Percentiles rank a stretch among this genome's conserved stretches.
These are phyloP conservation scores for Pseudomugil gertrudae DNA, from an alignment of 2,797 vertebrate genomes.

Conservation along the genomic window DNA sequence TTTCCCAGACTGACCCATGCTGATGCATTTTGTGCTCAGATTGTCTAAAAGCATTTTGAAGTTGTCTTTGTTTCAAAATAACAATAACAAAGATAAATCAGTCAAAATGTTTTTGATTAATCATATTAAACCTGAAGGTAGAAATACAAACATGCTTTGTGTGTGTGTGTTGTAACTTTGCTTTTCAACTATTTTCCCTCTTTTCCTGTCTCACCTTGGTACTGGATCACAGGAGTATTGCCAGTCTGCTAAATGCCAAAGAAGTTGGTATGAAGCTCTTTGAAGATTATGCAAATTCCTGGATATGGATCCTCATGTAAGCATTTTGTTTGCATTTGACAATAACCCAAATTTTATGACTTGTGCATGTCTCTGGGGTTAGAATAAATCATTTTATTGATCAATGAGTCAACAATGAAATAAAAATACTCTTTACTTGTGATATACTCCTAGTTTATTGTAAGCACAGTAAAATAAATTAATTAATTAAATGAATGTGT, in stretches of 20 bases:
- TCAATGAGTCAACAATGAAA: neutral
- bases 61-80: slow-evolving; percentile 28
- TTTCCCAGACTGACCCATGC: neutral
- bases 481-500: no score
- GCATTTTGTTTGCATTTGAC: slow-evolving; percentile 51
- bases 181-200: slow-evolving; percentile 14
- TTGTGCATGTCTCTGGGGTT: neutral
- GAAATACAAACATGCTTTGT: slow-evolving; percentile 10
- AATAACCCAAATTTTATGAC: neutral
- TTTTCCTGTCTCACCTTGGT: slow-evolving; percentile 23
- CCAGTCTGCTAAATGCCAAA: slow-evolving; percentile 88
- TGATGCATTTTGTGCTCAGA: slow-evolving; percentile 9
- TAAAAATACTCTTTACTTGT: neutral
- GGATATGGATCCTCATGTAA: slow-evolving; percentile 98
- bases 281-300: slow-evolving; percentile 94
- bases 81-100: slow-evolving; percentile 28
- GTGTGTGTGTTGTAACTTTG: slow-evolving; percentile 4
- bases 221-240: slow-evolving; percentile 83
- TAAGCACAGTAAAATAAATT: neutral
- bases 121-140: slow-evolving; percentile 1
- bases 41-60: slow-evolving; percentile 48
- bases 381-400: neutral
- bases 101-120: slow-evolving; percentile 47
- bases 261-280: slow-evolving; percentile 91
- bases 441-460: neutral